Evolutionary conservation across 2,888 invertebrate species (phyloP).

Genomic region (Hemicrepidius hirtus): DNA sequence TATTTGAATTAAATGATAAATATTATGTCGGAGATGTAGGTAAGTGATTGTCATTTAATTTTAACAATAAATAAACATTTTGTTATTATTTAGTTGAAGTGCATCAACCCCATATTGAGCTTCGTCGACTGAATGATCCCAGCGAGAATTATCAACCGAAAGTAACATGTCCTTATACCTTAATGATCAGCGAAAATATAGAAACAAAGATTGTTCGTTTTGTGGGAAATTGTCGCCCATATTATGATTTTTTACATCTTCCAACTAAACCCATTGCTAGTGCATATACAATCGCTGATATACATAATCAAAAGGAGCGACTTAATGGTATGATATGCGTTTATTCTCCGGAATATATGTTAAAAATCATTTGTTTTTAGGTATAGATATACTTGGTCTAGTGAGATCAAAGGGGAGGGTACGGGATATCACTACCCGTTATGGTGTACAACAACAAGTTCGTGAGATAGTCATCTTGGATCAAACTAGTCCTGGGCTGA

Average conservation of each 20-base stretch:
- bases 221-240: constrained; percentile 72
- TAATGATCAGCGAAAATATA: constrained; percentile 74
- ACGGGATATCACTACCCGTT: constrained; percentile 74
- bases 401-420: constrained; percentile 31
- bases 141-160: constrained; percentile 79
- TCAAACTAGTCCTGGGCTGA: constrained; percentile 77
- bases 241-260: constrained; percentile 75
- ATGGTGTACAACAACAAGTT: constrained; percentile 75
- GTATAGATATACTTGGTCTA: constrained; percentile 33
- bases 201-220: constrained; percentile 73
- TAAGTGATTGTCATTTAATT: constrained; percentile 64
- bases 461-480: constrained; percentile 81
- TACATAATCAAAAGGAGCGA: constrained; percentile 65
- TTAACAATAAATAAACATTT: background rate
- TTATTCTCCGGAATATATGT: background rate
- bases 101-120: constrained; percentile 78
- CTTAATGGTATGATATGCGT: constrained; percentile 25
- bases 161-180: constrained; percentile 79
- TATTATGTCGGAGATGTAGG: constrained; percentile 83
- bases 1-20: constrained; percentile 77
- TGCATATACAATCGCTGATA: constrained; percentile 74
- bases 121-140: constrained; percentile 74
- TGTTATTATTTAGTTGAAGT: constrained; percentile 78
- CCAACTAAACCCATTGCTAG: constrained; percentile 80
- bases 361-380: background rate